Conservation (phyloP, 1,140 invertebrate genomes). For the Orchestia grillus region DNA sequence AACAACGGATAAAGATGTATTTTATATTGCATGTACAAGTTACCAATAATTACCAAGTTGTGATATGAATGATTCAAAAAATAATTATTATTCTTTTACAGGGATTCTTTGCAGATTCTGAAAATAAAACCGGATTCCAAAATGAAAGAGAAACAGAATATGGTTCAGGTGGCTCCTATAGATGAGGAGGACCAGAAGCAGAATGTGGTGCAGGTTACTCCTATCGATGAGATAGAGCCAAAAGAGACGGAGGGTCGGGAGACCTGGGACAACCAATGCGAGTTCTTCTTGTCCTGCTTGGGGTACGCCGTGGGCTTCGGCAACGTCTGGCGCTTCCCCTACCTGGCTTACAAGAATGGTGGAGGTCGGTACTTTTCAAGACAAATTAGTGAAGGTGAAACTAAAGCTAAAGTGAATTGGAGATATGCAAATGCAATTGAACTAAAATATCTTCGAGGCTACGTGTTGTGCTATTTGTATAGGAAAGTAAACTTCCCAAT, state of each 20-base stretch:
- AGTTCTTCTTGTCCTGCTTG: conserved; percentile 71
- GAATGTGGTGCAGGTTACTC: background rate
- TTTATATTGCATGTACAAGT: background rate
- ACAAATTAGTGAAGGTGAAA: too few relatives aligned
- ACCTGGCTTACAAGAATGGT: conserved; percentile 71
- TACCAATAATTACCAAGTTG: background rate
- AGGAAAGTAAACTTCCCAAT: too few relatives aligned
- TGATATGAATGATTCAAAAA: background rate
- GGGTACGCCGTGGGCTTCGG: conserved; percentile 72
- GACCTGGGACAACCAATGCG: conserved; percentile 70
- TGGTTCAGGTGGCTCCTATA: background rate
- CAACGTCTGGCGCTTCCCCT: conserved; percentile 72
- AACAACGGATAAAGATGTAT: background rate
- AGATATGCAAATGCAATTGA: too few relatives aligned
- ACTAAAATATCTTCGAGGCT: too few relatives aligned
- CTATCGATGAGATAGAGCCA: background rate
- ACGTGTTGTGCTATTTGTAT: too few relatives aligned
- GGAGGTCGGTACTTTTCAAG: conserved; percentile 68
- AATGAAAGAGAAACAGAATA: background rate
- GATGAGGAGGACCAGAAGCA: background rate
- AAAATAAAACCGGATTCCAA: background rate
- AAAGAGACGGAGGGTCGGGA: conserved; percentile 16
- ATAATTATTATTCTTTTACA: background rate
- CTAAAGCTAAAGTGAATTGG: too few relatives aligned
- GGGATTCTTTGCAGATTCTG: background rate